A percentile compares a stretch with the other conserved stretches of the same genome.
These are phyloP conservation scores for Crotalus viridis DNA, from an alignment of 2,113 vertebrate species.

Conservation along the genomic window DNA sequence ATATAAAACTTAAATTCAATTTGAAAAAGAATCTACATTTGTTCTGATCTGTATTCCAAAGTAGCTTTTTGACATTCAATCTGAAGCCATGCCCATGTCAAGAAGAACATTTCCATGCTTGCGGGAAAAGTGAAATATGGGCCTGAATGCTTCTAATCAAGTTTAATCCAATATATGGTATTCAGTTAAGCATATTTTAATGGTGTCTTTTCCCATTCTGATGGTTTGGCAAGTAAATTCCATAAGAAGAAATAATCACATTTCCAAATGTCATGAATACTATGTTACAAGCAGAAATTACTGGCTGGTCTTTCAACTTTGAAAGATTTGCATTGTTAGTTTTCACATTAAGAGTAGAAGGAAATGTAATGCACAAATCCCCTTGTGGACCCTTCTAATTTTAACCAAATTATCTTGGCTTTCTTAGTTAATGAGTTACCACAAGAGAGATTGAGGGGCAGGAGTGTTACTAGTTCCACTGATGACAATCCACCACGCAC, in stretches of 20 bases:
- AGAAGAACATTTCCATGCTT: background rate
- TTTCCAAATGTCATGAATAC: background rate
- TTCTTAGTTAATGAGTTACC: too few relatives aligned
- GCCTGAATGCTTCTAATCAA: background rate
- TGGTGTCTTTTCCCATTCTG: slow-evolving; percentile 14
- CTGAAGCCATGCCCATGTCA: background rate
- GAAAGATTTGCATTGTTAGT: background rate
- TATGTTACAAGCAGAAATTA: background rate
- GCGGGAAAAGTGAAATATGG: background rate
- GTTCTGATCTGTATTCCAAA: background rate
- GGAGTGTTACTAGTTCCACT: background rate
- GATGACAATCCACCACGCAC: background rate
- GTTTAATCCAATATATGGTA: slow-evolving; percentile 10
- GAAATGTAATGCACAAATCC: background rate
- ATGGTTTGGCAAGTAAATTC: background rate
- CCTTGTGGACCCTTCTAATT: background rate
- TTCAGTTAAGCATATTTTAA: background rate
- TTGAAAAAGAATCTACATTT: background rate
- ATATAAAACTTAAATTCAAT: background rate
- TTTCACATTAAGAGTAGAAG: background rate
- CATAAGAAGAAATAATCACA: background rate
- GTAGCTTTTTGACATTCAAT: background rate
- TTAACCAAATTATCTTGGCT: background rate
- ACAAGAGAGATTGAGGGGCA: background rate
- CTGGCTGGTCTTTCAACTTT: background rate